Evolutionary conservation across 2,113 vertebrate genomes (phyloP), one percentile per base, ranked within the genome.

Genomic region (Eudyptes chrysolophus): DNA sequence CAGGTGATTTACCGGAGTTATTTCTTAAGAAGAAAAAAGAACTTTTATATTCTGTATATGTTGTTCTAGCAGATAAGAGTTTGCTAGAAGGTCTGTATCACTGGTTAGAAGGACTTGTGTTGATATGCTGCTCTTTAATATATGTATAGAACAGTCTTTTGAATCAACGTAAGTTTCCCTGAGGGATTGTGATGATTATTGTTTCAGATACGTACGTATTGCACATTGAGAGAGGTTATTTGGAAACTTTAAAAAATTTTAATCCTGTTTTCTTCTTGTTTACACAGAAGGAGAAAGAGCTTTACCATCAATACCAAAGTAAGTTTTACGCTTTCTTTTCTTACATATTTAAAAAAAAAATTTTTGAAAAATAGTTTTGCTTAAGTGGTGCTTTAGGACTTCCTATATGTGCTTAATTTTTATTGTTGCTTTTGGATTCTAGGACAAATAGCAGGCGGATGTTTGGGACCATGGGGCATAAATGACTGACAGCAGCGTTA

Each of bases 251-350:
- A 26, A 55, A 34, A 78, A 42, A 54, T 22, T 80, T 32, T 95
- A 94, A 97, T 90, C n/a, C 16, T 82, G 5, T 90, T 87, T 92
- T 98, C 36, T 96, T 91, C 60, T 78, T 98, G 93, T 95, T 93
- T 91, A 94, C 93, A 83, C 98, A 99, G 99, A 99, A 98, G 99
- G 99, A 38, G 99, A 99, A 97, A 98, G 99, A 98, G 99, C 99
- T 77, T 98, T 99, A 94, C 99, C 99, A 16, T 99, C 99, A 13
- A 99, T 99, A 98, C 99, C 99, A 97, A 99, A 99, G 99, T 99
- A 99, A 99, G 99, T 99, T 57, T 55, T 84, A 58, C 38, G 32
- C 27, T 46, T 22, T 69, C 40, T 81, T n/a, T 90, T 77, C n/a
- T 71, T 16, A 4, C 0, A 10, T 69, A n/a, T 61, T 30, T 40